A percentile compares a stretch with the other conserved stretches of the same genome.
These are phyloP conservation scores for Lasiurus cinereus DNA, from an alignment of 2,113 vertebrate species.

Conservation along the genomic window DNA sequence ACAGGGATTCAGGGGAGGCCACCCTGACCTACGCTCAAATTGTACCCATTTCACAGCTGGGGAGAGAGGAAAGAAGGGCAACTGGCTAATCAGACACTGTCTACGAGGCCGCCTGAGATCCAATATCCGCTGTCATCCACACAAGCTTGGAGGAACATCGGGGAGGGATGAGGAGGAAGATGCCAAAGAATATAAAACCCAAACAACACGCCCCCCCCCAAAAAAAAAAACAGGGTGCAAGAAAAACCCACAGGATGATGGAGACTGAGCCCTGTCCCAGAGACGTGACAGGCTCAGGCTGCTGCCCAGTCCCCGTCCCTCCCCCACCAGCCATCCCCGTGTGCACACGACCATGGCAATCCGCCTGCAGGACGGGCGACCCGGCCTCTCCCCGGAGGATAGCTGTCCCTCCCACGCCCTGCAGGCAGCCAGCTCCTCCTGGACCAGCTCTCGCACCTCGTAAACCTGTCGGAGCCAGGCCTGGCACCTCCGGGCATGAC, in stretches of 20 bases:
- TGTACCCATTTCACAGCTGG: background rate
- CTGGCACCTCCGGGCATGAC: background rate
- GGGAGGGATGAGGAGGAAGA: accelerated
- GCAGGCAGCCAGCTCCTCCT: background rate
- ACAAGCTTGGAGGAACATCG: background rate
- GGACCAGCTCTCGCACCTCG: background rate
- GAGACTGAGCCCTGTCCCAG: background rate
- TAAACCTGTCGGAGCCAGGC: background rate
- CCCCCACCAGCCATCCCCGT: background rate
- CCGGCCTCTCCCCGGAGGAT: background rate
- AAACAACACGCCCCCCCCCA: background rate
- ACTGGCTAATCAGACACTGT: background rate
- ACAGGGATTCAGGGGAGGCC: background rate
- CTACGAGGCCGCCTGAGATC: background rate
- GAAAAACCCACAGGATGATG: background rate
- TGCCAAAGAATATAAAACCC: background rate
- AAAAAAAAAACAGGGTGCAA: background rate
- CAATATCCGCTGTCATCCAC: background rate
- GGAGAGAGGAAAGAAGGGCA: background rate
- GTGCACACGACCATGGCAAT: background rate
- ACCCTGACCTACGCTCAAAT: background rate
- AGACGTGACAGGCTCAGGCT: background rate
- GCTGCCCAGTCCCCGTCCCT: too few species aligned
- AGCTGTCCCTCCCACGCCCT: background rate
- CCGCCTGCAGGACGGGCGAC: background rate